Evolutionary conservation across 2,113 vertebrate genomes (phyloP).

Genomic region (Nothobranchius kuhntae): DNA sequence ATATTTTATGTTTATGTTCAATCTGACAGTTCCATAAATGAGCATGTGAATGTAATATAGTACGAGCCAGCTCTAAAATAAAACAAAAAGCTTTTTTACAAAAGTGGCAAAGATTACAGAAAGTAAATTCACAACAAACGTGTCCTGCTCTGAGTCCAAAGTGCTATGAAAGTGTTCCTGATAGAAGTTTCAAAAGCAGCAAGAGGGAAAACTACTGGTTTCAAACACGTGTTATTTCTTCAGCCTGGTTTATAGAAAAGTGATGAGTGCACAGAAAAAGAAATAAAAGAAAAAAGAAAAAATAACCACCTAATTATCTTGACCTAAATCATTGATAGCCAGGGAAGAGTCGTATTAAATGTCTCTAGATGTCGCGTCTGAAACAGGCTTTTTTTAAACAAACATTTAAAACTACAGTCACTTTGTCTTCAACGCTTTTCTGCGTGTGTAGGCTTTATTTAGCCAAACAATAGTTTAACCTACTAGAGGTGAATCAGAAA

Average conservation of each 20-base stretch:
- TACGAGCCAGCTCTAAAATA: conserved; percentile 9
- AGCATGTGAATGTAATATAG: not conserved
- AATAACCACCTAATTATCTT: no score
- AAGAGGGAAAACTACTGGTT: conserved; percentile 34
- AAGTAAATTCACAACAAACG: conserved; percentile 11
- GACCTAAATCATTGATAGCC: no score
- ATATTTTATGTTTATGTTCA: not conserved
- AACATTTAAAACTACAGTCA: not conserved
- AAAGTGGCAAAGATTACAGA: conserved; percentile 7
- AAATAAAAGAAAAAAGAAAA: not conserved
- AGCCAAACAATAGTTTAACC: not conserved
- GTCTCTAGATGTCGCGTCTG: not conserved
- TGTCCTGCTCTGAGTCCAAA: conserved; percentile 50
- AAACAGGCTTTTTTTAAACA: no score
- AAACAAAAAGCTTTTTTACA: conserved; percentile 26
- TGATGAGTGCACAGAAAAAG: not conserved
- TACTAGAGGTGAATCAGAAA: not conserved
- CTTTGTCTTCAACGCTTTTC: not conserved
- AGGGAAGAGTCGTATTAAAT: not conserved
- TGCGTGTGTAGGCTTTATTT: not conserved
- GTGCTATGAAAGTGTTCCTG: conserved; percentile 57
- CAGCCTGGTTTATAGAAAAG: not conserved
- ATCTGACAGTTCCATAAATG: conserved; percentile 1
- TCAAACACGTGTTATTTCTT: conserved; percentile 30
- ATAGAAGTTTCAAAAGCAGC: conserved; percentile 62